Base-by-base conservation (phyloP, 2,797 vertebrate species). In the Nothura maculosa region DNA sequence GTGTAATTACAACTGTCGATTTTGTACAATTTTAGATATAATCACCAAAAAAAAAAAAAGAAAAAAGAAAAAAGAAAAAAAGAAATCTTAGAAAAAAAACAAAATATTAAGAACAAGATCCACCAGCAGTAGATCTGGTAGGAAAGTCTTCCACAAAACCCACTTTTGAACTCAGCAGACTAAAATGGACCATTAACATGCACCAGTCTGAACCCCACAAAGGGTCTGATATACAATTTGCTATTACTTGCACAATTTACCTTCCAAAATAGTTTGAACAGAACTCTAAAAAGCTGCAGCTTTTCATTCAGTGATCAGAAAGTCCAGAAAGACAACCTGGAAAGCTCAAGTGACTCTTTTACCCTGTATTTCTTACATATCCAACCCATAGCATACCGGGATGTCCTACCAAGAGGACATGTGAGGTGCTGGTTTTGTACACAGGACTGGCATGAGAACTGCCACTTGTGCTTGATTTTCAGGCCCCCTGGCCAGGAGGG, bases 151-250 rank as follows among this genome's bases (percentile, higher is more conserved):
- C 12, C 25, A 55, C 58, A 13, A 70, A 80, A 67, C 15, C 24
- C 25, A 57, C 34, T 43, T 48, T 42, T 43, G 21, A 87, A 86
- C 67, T 72, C 61, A 88, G 48, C 30, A 50, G 55, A 58, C 24
- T 66, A 63, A 32, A 75, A 48, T 3, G 25, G 72, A 6, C 12
- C 6, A 38, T 27, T 82, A 82, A 77, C 22, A 52, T 15, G 32
- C 36, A 76, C 60, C 48, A 90, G 32, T 77, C 57, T 52, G 28
- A 72, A 52, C 13, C 5, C 6, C 8, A 52, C 36, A 69, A 75
- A 70, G 19, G 57, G 80, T 42, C 8, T 10, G 5, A 61, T 64
- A 43, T 66, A 73, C 24, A 76, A 27, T 52, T 64, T 0, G 0
- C 22, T 27, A 55, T 67, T 14, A 27, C 14, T 87, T 64, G 10